A percentile compares a stretch with the other conserved stretches of the same genome.
These are phyloP conservation scores for Oligia fasciuncula DNA, from an alignment of 2,888 invertebrate genomes.

Conservation along the genomic window DNA sequence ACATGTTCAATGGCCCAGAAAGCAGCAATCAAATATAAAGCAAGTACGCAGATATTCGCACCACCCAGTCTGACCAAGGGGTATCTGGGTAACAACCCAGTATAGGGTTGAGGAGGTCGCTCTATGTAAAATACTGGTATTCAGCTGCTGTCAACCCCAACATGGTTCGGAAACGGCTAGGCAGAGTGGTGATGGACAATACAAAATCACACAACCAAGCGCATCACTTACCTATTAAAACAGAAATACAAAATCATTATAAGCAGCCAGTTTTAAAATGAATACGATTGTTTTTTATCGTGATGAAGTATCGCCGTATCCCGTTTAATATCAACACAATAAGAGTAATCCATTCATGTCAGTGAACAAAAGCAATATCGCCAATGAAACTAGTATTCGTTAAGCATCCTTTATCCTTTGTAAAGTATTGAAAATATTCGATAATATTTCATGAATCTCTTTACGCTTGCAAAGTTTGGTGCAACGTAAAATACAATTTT, in stretches of 20 bases:
- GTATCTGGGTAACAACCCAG: not conserved
- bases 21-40: not conserved
- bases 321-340: slow-evolving; percentile 79
- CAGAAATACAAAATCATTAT: slow-evolving; percentile 4
- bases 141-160: not conserved
- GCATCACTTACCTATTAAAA: not conserved
- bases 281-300: slow-evolving; percentile 67
- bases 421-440: slow-evolving; percentile 75
- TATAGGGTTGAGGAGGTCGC: not conserved
- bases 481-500: slow-evolving; percentile 13
- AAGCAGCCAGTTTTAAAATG: slow-evolving; percentile 39
- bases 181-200: not conserved
- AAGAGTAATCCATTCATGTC: slow-evolving; percentile 81
- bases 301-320: slow-evolving; percentile 73
- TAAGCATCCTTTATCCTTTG: slow-evolving; percentile 81
- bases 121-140: not conserved
- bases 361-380: slow-evolving; percentile 86
- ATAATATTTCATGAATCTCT: slow-evolving; percentile 57
- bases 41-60: not conserved
- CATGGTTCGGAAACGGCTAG: not conserved
- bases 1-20: not conserved
- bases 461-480: slow-evolving; percentile 29
- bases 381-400: slow-evolving; percentile 83
- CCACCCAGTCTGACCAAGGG: not conserved
- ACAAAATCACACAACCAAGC: not conserved